These are phyloP conservation scores for Myotis myotis DNA, from an alignment of 2,797 vertebrate genomes.

Conservation along the genomic window DNA sequence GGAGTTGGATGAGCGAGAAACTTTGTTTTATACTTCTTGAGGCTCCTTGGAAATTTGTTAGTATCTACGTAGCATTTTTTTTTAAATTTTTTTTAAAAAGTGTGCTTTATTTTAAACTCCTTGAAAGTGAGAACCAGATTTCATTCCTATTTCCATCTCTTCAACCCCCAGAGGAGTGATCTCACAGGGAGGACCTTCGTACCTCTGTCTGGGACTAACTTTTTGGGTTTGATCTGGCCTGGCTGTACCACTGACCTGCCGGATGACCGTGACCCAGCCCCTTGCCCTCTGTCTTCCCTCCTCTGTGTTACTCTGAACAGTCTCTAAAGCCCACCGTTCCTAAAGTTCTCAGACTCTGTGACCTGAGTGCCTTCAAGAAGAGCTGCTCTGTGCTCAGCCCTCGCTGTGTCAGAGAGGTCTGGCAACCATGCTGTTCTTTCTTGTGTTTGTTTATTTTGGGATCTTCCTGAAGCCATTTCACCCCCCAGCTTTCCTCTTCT, in stretches of 20 bases:
- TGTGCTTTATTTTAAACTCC: slow-evolving; percentile 7
- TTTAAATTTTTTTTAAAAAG: background rate
- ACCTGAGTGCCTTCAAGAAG: background rate
- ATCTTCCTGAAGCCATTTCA: background rate
- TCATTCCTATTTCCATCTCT: background rate
- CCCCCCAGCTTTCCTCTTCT: background rate
- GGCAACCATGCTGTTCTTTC: background rate
- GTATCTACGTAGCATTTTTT: background rate
- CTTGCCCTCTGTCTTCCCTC: background rate
- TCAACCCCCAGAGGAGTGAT: background rate
- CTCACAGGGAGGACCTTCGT: background rate
- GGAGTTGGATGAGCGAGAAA: background rate
- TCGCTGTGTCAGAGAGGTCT: background rate
- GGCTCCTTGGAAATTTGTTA: background rate
- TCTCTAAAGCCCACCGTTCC: background rate
- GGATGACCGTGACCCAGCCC: background rate
- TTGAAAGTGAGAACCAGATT: background rate
- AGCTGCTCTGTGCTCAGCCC: background rate
- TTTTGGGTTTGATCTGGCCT: background rate
- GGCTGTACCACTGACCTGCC: background rate
- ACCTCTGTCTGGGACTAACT: background rate
- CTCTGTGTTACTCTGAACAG: background rate
- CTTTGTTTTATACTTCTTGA: background rate
- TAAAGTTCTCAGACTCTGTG: background rate
- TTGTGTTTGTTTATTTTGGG: background rate